phyloP scores from a whole-genome alignment of 1,140 invertebrate species.

The Thaumatotibia leucotreta region DNA sequence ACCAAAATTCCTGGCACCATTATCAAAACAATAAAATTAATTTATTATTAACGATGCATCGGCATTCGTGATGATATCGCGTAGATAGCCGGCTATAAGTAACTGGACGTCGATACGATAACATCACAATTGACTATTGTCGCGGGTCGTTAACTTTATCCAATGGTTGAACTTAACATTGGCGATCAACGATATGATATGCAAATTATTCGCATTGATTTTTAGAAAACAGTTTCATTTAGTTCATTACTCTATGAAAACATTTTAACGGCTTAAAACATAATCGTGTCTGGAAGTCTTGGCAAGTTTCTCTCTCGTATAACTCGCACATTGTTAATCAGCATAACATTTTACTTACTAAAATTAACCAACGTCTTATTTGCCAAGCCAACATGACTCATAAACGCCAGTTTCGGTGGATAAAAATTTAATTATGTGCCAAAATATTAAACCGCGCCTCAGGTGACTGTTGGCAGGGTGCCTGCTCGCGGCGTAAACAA shows the following conservation, averaged over 20 bases:
- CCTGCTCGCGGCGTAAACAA: conserved; percentile 66
- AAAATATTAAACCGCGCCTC: conserved; percentile 53
- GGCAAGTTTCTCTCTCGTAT: not conserved
- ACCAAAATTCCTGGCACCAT: conserved; percentile 44
- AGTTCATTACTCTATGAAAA: not conserved
- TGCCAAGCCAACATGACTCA: conserved; percentile 19
- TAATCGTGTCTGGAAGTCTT: not conserved
- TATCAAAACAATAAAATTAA: conserved; percentile 42
- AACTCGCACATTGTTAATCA: not conserved
- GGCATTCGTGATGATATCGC: not conserved
- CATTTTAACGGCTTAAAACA: not conserved
- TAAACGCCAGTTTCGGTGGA: conserved; percentile 23
- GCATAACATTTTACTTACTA: not conserved
- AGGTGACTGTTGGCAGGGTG: conserved; percentile 59
- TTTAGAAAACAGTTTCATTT: not conserved
- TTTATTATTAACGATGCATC: conserved; percentile 29
- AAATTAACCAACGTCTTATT: not conserved
- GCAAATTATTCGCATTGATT: not conserved
- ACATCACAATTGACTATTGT: conserved; percentile 51
- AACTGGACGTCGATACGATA: conserved; percentile 31
- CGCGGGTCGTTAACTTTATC: conserved; percentile 29
- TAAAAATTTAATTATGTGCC: conserved; percentile 54
- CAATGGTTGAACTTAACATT: conserved; percentile 4
- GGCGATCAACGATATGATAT: not conserved
- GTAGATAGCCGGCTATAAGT: conserved; percentile 24